Conservation (phyloP, 2,113 vertebrate genomes). For the Neodontobutis hainanensis region DNA sequence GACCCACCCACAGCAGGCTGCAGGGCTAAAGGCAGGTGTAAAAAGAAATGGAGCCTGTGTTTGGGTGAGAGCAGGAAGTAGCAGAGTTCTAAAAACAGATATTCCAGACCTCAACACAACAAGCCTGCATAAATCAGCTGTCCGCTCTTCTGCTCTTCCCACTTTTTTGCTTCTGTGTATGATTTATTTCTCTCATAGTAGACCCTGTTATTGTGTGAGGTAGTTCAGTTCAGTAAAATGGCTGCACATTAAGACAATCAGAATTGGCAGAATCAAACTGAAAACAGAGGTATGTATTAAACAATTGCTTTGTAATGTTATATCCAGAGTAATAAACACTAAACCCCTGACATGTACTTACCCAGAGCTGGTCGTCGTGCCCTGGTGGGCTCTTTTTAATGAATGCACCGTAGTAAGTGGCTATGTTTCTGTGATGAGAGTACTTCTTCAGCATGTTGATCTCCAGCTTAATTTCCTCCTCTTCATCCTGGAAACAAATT, state of each 20-base stretch:
- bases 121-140: constrained; percentile 29
- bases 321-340: too few species aligned
- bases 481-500: constrained; percentile 83
- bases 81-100: too few species aligned
- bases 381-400: constrained; percentile 76
- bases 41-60: constrained; percentile 43
- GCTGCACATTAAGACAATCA: too few species aligned
- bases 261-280: too few species aligned
- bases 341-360: constrained; percentile 26
- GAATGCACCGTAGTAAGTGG: constrained; percentile 75
- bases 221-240: too few species aligned
- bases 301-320: too few species aligned
- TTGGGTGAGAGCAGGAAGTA: constrained; percentile 13
- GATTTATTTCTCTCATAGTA: too few species aligned
- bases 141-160: background rate
- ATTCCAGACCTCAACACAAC: too few species aligned
- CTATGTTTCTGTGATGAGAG: constrained; percentile 89
- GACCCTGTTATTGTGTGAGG: too few species aligned
- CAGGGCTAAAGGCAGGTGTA: constrained; percentile 43
- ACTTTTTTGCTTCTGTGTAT: constrained; percentile 6
- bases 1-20: too few species aligned
- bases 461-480: constrained; percentile 94
- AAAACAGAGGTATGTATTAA: too few species aligned
- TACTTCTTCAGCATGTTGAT: constrained; percentile 96
- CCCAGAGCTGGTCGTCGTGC: constrained; percentile 81